phyloP scores from a whole-genome alignment of 2,888 invertebrate genomes.

The Mesorhabditis spiculigera region DNA sequence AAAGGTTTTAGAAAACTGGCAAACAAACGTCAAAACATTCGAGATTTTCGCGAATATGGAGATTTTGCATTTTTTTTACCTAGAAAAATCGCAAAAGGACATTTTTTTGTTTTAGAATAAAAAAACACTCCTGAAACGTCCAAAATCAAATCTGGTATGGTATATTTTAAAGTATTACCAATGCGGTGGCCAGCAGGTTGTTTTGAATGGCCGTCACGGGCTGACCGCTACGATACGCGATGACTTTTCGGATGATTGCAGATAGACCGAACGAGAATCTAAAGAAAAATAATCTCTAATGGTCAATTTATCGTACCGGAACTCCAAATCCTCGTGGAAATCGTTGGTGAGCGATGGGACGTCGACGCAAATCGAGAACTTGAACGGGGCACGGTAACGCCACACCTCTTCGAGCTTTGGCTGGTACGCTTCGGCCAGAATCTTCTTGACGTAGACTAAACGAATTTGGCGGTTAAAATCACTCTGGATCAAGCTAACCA shows the following conservation, averaged over 20 bases:
- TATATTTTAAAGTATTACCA: conserved; percentile 68
- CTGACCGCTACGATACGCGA: conserved; percentile 52
- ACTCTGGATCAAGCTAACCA: conserved; percentile 59
- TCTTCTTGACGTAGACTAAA: conserved; percentile 49
- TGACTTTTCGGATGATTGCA: conserved; percentile 79
- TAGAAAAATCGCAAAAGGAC: no score
- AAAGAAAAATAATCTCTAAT: background rate
- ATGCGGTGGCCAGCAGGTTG: conserved; percentile 65
- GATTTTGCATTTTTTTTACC: no score
- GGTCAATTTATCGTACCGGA: conserved; percentile 64
- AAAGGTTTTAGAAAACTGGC: no score
- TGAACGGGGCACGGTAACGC: conserved; percentile 59
- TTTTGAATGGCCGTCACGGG: conserved; percentile 54
- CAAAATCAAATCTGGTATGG: background rate
- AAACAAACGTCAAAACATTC: no score
- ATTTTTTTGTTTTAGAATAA: background rate
- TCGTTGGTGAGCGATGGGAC: conserved; percentile 52
- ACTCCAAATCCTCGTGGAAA: conserved; percentile 75
- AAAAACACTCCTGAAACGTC: background rate
- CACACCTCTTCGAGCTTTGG: conserved; percentile 55
- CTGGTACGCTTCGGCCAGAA: conserved; percentile 49
- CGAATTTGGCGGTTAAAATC: background rate
- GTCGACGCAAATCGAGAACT: conserved; percentile 56
- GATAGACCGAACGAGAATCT: conserved; percentile 75
- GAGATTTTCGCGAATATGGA: no score